These are phyloP conservation scores for Pseudachorutes palmiensis DNA, from an alignment of 1,140 invertebrate genomes.

Conservation along the genomic window DNA sequence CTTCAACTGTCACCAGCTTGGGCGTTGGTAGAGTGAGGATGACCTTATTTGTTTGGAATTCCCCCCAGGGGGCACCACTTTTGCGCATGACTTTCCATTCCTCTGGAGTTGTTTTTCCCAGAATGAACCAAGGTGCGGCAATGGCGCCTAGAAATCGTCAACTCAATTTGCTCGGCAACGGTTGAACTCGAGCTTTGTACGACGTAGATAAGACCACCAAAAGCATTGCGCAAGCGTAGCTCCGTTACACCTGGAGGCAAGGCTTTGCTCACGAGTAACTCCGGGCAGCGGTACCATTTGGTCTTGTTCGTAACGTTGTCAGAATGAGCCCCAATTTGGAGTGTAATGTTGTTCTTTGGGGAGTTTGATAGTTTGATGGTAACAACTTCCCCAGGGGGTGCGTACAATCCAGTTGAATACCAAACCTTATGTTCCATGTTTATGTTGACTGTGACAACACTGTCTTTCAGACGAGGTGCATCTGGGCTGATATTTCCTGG, in stretches of 20 bases:
- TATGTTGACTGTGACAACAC: not conserved
- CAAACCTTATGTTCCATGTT: not conserved
- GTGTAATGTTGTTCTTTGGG: not conserved
- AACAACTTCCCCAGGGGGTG: conserved; percentile 7
- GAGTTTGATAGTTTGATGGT: not conserved
- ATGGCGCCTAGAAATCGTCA: conserved; percentile 5
- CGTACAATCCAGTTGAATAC: conserved; percentile 9
- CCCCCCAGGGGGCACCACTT: not conserved
- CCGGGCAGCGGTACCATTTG: conserved; percentile 8
- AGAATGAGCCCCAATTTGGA: conserved; percentile 11
- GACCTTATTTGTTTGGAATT: not conserved
- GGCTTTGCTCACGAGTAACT: not conserved
- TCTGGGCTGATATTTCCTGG: not conserved
- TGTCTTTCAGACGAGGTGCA: not conserved
- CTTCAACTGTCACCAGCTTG: conserved; percentile 1
- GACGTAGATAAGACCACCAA: not conserved
- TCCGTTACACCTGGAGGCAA: not conserved
- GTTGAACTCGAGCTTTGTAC: not conserved
- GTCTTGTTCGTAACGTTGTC: not conserved
- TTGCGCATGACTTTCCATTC: not conserved
- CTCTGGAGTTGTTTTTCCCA: not conserved
- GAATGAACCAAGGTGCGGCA: not conserved
- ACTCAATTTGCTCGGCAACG: not conserved
- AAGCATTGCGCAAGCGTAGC: not conserved
- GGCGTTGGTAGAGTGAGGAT: conserved; percentile 10